Evolutionary conservation across 2,888 invertebrate species (phyloP).

Genomic region (Plebejus anna): DNA sequence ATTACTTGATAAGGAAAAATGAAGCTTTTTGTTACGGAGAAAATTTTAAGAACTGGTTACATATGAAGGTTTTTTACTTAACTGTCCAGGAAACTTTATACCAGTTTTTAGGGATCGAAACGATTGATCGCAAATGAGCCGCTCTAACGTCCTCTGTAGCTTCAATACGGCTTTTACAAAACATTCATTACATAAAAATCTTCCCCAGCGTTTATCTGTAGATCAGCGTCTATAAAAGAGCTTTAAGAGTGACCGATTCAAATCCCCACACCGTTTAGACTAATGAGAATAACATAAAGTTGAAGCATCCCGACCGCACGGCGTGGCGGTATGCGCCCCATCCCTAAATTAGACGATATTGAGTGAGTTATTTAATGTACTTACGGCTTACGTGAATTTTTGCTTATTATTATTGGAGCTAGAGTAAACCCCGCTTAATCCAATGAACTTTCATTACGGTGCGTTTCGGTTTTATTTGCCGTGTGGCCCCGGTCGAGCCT

Average conservation of each 20-base stretch:
- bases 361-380: slow-evolving; percentile 75
- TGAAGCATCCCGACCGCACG: slow-evolving; percentile 46
- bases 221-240: slow-evolving; percentile 36
- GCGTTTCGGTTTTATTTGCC: slow-evolving; percentile 75
- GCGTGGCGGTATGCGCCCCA: slow-evolving; percentile 45
- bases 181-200: slow-evolving; percentile 20
- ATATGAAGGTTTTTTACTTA: not conserved
- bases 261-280: slow-evolving; percentile 58
- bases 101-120: not conserved
- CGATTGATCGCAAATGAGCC: not conserved
- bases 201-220: not conserved
- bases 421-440: slow-evolving; percentile 67
- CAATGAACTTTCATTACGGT: slow-evolving; percentile 75
- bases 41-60: not conserved
- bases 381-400: slow-evolving; percentile 69
- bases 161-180: not conserved
- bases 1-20: not conserved
- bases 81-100: not conserved
- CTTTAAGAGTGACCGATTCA: slow-evolving; percentile 42
- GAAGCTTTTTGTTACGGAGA: not conserved
- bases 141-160: not conserved
- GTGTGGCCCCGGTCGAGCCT: slow-evolving; percentile 60
- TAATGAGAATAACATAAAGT: slow-evolving; percentile 71
- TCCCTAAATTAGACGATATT: slow-evolving; percentile 68
- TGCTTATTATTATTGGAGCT: slow-evolving; percentile 76